Evolutionary conservation across 2,888 invertebrate species (phyloP).

Genomic region (Caenorhabditis sp.): DNA sequence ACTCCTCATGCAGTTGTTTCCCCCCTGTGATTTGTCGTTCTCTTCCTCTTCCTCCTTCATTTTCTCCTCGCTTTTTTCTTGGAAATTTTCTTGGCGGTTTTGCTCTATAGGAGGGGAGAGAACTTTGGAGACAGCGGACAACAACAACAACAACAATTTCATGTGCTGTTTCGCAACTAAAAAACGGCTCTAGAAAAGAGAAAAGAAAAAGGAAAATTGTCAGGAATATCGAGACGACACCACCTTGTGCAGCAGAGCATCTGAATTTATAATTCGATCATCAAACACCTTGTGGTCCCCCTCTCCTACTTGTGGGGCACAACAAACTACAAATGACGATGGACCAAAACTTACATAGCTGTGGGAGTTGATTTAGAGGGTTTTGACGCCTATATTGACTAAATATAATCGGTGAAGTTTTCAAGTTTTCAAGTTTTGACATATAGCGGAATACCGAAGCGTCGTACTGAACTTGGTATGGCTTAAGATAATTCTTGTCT

Average conservation of each 20-base stretch:
- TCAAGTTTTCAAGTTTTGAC: too few species aligned
- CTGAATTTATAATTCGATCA: slow-evolving; percentile 7
- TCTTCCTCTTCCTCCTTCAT: not conserved
- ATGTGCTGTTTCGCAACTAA: not conserved
- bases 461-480: too few species aligned
- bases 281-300: slow-evolving; percentile 3
- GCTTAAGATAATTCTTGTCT: too few species aligned
- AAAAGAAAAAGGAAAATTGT: not conserved
- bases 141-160: too few species aligned
- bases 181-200: not conserved
- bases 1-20: too few species aligned
- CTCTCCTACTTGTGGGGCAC: too few species aligned
- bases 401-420: too few species aligned
- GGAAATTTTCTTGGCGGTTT: not conserved
- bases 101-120: not conserved
- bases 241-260: slow-evolving; percentile 9
- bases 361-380: too few species aligned
- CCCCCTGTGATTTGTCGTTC: not conserved
- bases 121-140: not conserved
- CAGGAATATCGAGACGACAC: not conserved
- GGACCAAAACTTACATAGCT: not conserved
- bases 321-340: too few species aligned
- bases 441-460: too few species aligned
- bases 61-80: not conserved
- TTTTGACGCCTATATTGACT: too few species aligned